phyloP scores from a whole-genome alignment of 2,797 vertebrate species.

The Delichon dasypus region DNA sequence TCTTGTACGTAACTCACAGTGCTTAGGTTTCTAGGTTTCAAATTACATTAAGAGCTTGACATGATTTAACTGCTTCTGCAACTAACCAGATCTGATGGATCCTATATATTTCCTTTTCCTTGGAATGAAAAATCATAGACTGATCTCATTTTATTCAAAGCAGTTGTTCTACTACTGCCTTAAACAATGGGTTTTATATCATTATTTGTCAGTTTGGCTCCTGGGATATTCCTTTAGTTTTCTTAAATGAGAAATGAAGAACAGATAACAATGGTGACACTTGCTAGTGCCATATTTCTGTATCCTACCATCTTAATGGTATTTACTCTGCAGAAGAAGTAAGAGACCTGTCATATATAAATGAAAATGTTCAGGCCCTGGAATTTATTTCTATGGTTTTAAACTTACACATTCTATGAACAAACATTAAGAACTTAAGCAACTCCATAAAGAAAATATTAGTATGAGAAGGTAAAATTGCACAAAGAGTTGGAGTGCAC shows the following conservation, averaged over 20 bases:
- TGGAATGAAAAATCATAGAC: conserved; percentile 24
- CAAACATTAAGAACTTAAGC: neutral
- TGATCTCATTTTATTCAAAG: conserved; percentile 39
- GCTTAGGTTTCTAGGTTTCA: neutral
- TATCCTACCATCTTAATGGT: neutral
- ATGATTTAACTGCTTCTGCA: neutral
- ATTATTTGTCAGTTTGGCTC: conserved; percentile 9
- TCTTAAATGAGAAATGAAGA: neutral
- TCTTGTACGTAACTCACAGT: neutral
- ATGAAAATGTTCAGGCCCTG: neutral
- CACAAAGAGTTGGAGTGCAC: neutral
- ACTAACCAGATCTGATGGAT: conserved; percentile 12
- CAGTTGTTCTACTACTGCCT: neutral
- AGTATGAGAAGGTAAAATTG: neutral
- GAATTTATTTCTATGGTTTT: neutral
- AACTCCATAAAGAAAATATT: neutral
- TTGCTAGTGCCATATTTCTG: neutral
- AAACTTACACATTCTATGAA: neutral
- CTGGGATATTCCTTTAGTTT: neutral
- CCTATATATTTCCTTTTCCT: conserved; percentile 11
- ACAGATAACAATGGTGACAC: neutral
- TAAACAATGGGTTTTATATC: conserved; percentile 24
- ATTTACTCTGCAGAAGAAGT: neutral
- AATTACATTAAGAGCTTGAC: conserved; percentile 8
- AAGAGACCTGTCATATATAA: neutral